Evolutionary conservation across 2,888 invertebrate species (phyloP).

Genomic region (Cryptocephalus moraei): DNA sequence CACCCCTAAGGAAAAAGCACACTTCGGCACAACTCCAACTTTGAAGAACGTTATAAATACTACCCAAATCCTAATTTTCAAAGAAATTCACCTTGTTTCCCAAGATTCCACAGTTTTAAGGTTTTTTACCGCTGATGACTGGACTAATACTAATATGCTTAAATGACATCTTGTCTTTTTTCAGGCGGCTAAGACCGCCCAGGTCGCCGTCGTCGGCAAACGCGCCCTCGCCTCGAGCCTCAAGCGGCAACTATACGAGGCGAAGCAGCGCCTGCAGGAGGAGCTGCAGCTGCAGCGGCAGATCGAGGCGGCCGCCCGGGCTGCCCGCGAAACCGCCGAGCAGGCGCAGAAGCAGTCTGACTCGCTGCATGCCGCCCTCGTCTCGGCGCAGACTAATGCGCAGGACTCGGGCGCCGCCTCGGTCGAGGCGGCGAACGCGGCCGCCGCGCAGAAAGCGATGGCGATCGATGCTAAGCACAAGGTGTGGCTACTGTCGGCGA

Average conservation of each 20-base stretch:
- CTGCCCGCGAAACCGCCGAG: conserved; percentile 58
- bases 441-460: conserved; percentile 20
- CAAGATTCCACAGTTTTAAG: too few relatives aligned
- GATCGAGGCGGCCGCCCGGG: conserved; percentile 54
- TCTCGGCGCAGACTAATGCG: conserved; percentile 20
- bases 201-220: conserved; percentile 52
- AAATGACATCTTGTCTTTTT: not conserved
- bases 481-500: conserved; percentile 42
- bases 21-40: too few relatives aligned
- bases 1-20: too few relatives aligned
- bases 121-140: too few relatives aligned
- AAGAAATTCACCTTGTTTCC: too few relatives aligned
- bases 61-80: too few relatives aligned
- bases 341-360: conserved; percentile 56
- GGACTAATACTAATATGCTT: too few relatives aligned
- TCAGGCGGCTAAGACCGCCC: conserved; percentile 52
- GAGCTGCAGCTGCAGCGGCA: conserved; percentile 60
- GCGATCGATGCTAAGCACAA: conserved; percentile 43
- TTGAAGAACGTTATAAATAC: too few relatives aligned
- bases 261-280: conserved; percentile 51
- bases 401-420: conserved; percentile 16
- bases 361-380: conserved; percentile 58
- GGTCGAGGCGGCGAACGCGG: conserved; percentile 14
- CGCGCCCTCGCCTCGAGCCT: conserved; percentile 40
- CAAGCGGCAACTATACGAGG: conserved; percentile 58